phyloP scores from a whole-genome alignment of 1,140 invertebrate species.

The Heliconius eleuchia region DNA sequence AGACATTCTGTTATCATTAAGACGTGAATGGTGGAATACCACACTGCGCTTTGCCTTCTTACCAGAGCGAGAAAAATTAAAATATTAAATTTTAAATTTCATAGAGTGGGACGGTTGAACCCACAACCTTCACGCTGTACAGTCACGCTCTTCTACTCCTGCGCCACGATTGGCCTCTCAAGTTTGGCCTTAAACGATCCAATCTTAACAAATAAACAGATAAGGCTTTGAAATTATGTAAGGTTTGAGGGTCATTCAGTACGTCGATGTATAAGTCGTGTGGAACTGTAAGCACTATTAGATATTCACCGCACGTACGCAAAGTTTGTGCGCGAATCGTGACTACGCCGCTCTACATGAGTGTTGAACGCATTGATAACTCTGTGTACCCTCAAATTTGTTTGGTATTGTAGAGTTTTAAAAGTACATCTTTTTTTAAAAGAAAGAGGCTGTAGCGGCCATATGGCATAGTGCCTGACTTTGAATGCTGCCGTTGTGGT shows the following conservation, averaged over 20 bases:
- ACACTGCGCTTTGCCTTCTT: no score
- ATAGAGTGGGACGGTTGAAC: no score
- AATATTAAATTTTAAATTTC: no score
- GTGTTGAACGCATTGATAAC: slow-evolving; percentile 8
- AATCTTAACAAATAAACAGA: not conserved
- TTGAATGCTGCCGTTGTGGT: no score
- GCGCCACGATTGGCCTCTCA: no score
- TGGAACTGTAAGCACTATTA: slow-evolving; percentile 22
- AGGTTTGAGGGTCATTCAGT: slow-evolving; percentile 1
- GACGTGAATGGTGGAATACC: no score
- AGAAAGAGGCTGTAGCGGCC: no score
- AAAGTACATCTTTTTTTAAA: not conserved
- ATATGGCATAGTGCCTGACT: no score
- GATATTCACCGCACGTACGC: slow-evolving; percentile 16
- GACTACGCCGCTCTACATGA: slow-evolving; percentile 21
- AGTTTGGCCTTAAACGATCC: not conserved
- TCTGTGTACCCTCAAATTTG: slow-evolving; percentile 1
- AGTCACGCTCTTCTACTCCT: no score
- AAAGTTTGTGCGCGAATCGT: slow-evolving; percentile 20
- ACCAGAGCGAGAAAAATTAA: no score
- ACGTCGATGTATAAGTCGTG: slow-evolving; percentile 17
- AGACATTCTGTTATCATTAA: no score
- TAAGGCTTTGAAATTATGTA: not conserved
- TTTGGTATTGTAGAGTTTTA: not conserved
- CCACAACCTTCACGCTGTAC: no score